A percentile compares a stretch with the other conserved stretches of the same genome.
Evolutionary conservation across 2,888 invertebrate genomes (phyloP).

Genomic region (Norana najaformis): DNA sequence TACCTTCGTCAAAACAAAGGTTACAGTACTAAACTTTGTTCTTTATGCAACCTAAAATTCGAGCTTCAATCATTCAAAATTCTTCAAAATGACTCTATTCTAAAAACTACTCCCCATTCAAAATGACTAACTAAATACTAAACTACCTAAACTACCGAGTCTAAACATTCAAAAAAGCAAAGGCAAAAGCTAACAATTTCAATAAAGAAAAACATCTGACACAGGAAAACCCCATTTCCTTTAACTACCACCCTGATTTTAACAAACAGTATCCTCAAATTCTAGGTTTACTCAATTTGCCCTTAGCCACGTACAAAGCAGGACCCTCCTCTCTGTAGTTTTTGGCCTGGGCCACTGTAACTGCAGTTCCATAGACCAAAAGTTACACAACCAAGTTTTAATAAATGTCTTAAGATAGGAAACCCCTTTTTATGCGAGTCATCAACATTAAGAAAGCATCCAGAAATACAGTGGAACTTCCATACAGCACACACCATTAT

Average conservation of each 20-base stretch:
- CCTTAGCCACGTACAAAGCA: not conserved
- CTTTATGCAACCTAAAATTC: not conserved
- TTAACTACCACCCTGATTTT: not conserved
- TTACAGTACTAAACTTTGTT: not conserved
- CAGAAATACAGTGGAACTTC: not conserved
- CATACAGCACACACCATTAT: not conserved
- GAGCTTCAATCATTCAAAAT: not conserved
- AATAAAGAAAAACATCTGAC: not conserved
- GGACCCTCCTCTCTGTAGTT: not conserved
- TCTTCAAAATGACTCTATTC: not conserved
- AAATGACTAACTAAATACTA: not conserved
- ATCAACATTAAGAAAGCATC: not conserved
- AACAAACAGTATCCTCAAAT: too few relatives aligned
- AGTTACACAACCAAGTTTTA: too few relatives aligned
- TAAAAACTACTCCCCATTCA: not conserved
- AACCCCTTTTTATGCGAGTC: not conserved
- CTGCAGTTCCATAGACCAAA: too few relatives aligned
- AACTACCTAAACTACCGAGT: not conserved
- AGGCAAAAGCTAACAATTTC: not conserved
- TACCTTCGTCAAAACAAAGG: slow-evolving; percentile 4
- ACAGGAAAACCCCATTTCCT: not conserved
- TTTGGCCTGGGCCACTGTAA: not conserved
- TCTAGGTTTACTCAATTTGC: not conserved
- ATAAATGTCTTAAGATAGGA: too few relatives aligned
- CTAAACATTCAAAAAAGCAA: not conserved